phyloP scores from a whole-genome alignment of 2,888 invertebrate species.

The Hirtodrosophila trivittata region DNA sequence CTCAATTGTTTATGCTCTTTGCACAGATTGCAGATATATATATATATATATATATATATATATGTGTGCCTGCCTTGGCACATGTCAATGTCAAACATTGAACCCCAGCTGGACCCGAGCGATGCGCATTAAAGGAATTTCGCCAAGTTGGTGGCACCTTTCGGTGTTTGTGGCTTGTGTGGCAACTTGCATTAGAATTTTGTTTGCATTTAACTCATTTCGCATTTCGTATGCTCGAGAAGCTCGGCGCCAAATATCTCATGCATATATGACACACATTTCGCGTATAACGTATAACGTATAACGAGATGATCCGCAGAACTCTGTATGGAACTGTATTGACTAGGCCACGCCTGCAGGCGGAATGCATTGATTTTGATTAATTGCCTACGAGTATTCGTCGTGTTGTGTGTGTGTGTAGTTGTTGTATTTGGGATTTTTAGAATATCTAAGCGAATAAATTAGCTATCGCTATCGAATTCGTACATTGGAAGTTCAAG shows the following conservation, averaged over 20 bases:
- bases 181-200: constrained; percentile 61
- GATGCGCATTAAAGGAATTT: constrained; percentile 73
- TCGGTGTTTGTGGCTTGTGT: constrained; percentile 44
- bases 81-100: constrained; percentile 76
- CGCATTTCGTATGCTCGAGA: constrained; percentile 54
- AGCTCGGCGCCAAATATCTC: constrained; percentile 72
- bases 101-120: constrained; percentile 37
- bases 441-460: constrained; percentile 59
- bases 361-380: constrained; percentile 46
- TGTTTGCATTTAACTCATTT: constrained; percentile 50
- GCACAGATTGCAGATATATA: constrained; percentile 9
- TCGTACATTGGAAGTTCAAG: constrained; percentile 57
- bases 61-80: constrained; percentile 58
- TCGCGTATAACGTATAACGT: constrained; percentile 10
- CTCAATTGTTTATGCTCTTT: constrained; percentile 11
- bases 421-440: constrained; percentile 22
- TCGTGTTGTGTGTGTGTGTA: no score
- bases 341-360: constrained; percentile 36
- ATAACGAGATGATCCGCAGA: constrained; percentile 2
- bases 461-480: constrained; percentile 27
- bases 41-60: no score
- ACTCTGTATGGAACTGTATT: not conserved
- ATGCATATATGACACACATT: constrained; percentile 73
- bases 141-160: constrained; percentile 77
- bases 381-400: constrained; percentile 18